Percentiles rank a stretch among this genome's conserved stretches.
phyloP scores from a whole-genome alignment of 2,888 invertebrate genomes.

The Pterostichus niger region DNA sequence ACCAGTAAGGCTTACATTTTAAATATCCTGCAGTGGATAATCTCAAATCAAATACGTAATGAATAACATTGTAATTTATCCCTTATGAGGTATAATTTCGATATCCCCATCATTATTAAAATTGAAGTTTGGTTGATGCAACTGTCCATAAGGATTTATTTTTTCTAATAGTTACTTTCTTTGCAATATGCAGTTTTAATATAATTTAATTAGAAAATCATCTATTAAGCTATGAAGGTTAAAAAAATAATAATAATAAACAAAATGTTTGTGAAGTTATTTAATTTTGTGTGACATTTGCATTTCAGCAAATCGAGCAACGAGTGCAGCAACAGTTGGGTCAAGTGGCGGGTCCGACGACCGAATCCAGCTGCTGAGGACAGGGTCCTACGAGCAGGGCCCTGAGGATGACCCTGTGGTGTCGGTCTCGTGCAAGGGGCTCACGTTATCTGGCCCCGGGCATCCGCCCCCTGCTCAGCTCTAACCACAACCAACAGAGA shows the following conservation, averaged over 20 bases:
- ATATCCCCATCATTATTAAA: too few relatives aligned
- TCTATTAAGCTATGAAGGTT: too few relatives aligned
- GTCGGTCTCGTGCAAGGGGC: slow-evolving; percentile 61
- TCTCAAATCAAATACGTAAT: too few relatives aligned
- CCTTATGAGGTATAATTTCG: too few relatives aligned
- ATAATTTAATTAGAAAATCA: too few relatives aligned
- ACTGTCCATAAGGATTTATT: too few relatives aligned
- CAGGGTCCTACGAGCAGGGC: slow-evolving; percentile 63
- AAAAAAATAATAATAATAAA: neutral
- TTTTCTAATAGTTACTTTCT: too few relatives aligned
- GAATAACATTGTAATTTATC: too few relatives aligned
- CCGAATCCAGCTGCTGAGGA: slow-evolving; percentile 75
- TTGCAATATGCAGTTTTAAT: too few relatives aligned
- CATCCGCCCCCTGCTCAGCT: slow-evolving; percentile 66
- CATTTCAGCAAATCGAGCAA: slow-evolving; percentile 77
- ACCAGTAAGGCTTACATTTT: too few relatives aligned
- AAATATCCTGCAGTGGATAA: too few relatives aligned
- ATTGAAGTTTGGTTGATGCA: too few relatives aligned
- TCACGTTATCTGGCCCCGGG: slow-evolving; percentile 52
- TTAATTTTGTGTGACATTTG: slow-evolving; percentile 65
- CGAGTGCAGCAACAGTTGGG: slow-evolving; percentile 77
- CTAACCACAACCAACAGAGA: slow-evolving; percentile 51
- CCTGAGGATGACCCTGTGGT: slow-evolving; percentile 64
- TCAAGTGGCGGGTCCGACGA: slow-evolving; percentile 76
- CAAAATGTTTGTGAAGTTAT: slow-evolving; percentile 50